A percentile compares a stretch with the other conserved stretches of the same genome.
These are phyloP conservation scores for Auanema freiburgensis DNA, from an alignment of 2,888 invertebrate species.

Conservation along the genomic window DNA sequence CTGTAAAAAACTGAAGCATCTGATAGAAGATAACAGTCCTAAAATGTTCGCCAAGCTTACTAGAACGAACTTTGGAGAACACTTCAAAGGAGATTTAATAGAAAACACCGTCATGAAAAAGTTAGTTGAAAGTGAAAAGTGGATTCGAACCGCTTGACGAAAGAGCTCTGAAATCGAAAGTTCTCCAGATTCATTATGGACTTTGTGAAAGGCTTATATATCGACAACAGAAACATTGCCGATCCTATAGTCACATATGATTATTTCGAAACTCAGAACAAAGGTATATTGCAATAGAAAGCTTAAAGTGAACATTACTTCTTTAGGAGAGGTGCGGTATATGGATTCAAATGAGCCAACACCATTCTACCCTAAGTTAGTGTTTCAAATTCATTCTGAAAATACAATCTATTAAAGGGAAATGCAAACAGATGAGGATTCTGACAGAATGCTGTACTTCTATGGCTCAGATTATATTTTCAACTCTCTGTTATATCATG, in stretches of 20 bases:
- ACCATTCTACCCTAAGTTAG: conserved; percentile 53
- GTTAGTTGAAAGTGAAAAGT: neutral
- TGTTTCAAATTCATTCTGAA: neutral
- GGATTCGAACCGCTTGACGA: conserved; percentile 2
- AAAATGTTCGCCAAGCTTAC: conserved; percentile 50
- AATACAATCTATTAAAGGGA: conserved; percentile 20
- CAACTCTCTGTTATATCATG: conserved; percentile 59
- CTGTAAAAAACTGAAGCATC: conserved; percentile 51
- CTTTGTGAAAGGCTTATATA: conserved; percentile 51
- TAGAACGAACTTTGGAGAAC: conserved; percentile 47
- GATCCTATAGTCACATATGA: conserved; percentile 57
- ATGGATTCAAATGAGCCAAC: conserved; percentile 34
- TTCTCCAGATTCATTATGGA: conserved; percentile 52
- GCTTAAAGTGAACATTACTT: conserved; percentile 5
- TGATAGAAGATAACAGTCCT: conserved; percentile 59
- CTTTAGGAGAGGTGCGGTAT: conserved; percentile 59
- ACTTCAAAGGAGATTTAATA: conserved; percentile 33
- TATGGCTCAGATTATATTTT: conserved; percentile 59
- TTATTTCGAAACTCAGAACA: conserved; percentile 59
- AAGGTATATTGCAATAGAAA: conserved; percentile 34
- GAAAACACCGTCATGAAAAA: conserved; percentile 18
- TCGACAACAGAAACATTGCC: conserved; percentile 56
- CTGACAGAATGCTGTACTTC: conserved; percentile 58
- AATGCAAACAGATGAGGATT: conserved; percentile 38
- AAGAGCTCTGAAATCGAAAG: too few species aligned